Base-by-base conservation (phyloP, 2,113 vertebrate species). In the Thermophis baileyi region DNA sequence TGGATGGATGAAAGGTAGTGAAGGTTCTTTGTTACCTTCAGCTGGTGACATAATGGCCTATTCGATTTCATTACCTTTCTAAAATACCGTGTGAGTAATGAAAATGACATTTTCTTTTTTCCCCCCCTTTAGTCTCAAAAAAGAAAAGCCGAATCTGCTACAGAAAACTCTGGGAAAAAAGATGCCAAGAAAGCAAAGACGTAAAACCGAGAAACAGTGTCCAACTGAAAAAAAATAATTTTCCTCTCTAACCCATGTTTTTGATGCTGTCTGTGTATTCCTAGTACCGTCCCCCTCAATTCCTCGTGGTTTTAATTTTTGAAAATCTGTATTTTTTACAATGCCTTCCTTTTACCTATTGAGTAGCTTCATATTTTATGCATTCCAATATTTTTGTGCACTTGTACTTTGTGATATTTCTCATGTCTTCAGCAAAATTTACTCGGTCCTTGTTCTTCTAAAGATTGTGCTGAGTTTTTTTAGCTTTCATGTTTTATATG, bases 401-500 rank as follows among this genome's bases (percentile, higher is more conserved):
- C 95, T 90, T 96, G 97, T 98, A 97, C 96, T 97, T 97, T 96
- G 97, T 98, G 97, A 94, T 97, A 53, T 51, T 97, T 96, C 93
- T 96, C 94, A 97, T 95, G 97, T 97, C 95, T 97, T 96, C 20
- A 91, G 97, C 96, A 95, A 96, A 97, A 97, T 95, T 95, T 85
- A 97, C 96, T 97, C 97, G 97, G 97, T 97, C 95, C 97, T 97
- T 96, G 96, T 94, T 97, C 96, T 96, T 96, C 95, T 94, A 95
- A 98, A 96, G 97, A 97, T 97, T 97, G 96, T 98, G 97, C 97
- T 98, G 97, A 98, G 96, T 95, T 98, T 98, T 35, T 35, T 98
- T 98, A 97, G 98, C 97, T 98, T 98, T 98, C 98, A 98, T 98
- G 97, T 98, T 98, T 98, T 98, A 97, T 98, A 98, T 97, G 97